Conservation (phyloP, 1,140 invertebrate species). For the Aculops lycopersici region DNA sequence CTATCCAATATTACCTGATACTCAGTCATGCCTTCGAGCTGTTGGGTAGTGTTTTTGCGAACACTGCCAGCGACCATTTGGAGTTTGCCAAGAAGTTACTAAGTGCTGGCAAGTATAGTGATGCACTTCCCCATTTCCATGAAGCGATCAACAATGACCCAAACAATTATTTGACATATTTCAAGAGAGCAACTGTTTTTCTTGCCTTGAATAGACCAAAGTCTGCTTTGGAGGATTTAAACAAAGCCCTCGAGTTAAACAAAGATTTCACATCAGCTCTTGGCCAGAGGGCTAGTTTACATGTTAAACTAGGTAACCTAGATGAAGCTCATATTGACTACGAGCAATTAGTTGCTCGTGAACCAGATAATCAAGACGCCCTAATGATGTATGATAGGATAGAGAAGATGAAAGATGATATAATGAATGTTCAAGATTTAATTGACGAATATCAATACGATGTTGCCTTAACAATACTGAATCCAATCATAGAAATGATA, state of each 20-base stretch:
- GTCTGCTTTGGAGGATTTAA: constrained; percentile 68
- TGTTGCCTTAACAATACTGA: constrained; percentile 32
- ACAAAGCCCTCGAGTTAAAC: constrained; percentile 62
- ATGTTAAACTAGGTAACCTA: constrained; percentile 58
- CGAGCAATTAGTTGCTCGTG: constrained; percentile 31
- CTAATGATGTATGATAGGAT: constrained; percentile 27
- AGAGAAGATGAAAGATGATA: constrained; percentile 26
- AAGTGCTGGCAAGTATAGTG: constrained; percentile 59
- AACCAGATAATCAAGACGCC: constrained; percentile 44
- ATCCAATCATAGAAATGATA: constrained; percentile 27
- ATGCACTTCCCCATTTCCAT: constrained; percentile 89
- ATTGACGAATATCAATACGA: constrained; percentile 29
- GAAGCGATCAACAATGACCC: constrained; percentile 86
- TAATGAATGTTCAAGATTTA: constrained; percentile 29
- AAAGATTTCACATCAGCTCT: constrained; percentile 67
- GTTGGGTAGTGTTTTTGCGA: neutral
- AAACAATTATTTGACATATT: constrained; percentile 73
- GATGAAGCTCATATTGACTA: constrained; percentile 47
- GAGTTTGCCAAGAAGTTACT: constrained; percentile 66
- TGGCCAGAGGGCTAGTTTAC: constrained; percentile 47
- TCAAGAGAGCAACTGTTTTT: constrained; percentile 76
- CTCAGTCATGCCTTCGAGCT: neutral
- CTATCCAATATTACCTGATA: neutral
- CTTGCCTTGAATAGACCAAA: constrained; percentile 81
- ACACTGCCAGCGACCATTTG: constrained; percentile 51